A percentile compares a stretch with the other conserved stretches of the same genome.
phyloP scores from a whole-genome alignment of 1,140 invertebrate genomes.

The Ridgeia piscesae region DNA sequence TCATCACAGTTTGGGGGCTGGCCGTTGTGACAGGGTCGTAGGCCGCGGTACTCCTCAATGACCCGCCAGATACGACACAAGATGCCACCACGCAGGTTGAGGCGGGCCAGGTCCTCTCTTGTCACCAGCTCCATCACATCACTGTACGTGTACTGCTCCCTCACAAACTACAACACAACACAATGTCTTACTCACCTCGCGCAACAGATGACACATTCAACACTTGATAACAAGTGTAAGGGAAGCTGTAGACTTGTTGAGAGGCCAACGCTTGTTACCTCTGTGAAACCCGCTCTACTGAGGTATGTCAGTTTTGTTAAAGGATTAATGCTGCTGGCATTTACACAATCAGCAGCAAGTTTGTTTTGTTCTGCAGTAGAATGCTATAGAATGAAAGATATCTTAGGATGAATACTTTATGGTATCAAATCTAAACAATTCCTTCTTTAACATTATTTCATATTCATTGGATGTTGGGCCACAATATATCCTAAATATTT shows the following conservation, averaged over 20 bases:
- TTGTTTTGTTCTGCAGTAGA: too few species aligned
- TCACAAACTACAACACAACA: conserved; percentile 63
- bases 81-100: conserved; percentile 65
- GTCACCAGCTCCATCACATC: conserved; percentile 75
- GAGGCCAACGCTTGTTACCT: background rate
- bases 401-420: background rate
- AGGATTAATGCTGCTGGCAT: background rate
- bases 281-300: too few species aligned
- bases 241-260: too few species aligned
- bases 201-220: too few species aligned
- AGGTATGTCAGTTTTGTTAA: too few species aligned
- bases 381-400: background rate
- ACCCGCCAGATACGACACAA: conserved; percentile 52
- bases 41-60: conserved; percentile 36
- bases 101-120: conserved; percentile 73
- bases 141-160: conserved; percentile 76
- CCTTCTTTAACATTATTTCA: too few species aligned
- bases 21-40: background rate
- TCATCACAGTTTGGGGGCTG: background rate
- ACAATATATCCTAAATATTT: background rate
- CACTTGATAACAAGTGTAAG: too few species aligned
- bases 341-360: background rate
- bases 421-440: background rate
- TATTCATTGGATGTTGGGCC: too few species aligned
- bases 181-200: background rate